Base-by-base conservation (phyloP, 2,888 invertebrate species). In the Lottia scabra region DNA sequence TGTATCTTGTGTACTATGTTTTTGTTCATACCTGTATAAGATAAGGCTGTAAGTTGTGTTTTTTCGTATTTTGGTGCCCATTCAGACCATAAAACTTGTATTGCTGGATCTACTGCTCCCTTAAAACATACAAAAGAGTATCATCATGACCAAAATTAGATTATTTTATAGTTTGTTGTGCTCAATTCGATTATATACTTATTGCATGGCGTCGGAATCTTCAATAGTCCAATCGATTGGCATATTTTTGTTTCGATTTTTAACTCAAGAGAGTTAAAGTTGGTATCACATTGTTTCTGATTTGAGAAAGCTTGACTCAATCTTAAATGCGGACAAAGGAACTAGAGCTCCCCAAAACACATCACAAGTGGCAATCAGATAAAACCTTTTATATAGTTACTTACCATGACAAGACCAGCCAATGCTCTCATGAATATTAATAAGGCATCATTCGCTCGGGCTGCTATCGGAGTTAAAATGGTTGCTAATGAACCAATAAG, bases 401-500 rank as follows among this genome's bases (percentile, higher is more conserved):
- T 73, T 67, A 94, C 94, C 91, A 95, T 95, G 72, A 95, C 95
- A 5, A 95, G 91, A 63, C 96, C 96, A 91, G 95, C 95, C 5
- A 95, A 85, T 0, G 95, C 92, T 75, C 96, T 91, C 15, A 95
- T 87, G 10, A 92, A 90, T 48, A 95, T 93, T 26, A 96, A 90
- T 27, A 93, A 93, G 0, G 91, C 92, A 13, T 93, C 92, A 10
- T 94, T 93, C 16, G 93, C 87, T 65, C 93, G 91, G 2, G 95
- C 94, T 2, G 93, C 92, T 80, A 93, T 84, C 0, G 96, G 96
- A 0, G 95, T 95, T 2, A 96, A 83, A 2, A 96, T 85, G 0
- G 95, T 95, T 80, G 96, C 94, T 16, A 95, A 87, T 0, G 95
- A 94, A 0, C 95, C 95, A 8, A 93, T 94, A 0, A 96, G 89